phyloP scores from a whole-genome alignment of 2,113 vertebrate genomes.

The Poecile atricapillus region DNA sequence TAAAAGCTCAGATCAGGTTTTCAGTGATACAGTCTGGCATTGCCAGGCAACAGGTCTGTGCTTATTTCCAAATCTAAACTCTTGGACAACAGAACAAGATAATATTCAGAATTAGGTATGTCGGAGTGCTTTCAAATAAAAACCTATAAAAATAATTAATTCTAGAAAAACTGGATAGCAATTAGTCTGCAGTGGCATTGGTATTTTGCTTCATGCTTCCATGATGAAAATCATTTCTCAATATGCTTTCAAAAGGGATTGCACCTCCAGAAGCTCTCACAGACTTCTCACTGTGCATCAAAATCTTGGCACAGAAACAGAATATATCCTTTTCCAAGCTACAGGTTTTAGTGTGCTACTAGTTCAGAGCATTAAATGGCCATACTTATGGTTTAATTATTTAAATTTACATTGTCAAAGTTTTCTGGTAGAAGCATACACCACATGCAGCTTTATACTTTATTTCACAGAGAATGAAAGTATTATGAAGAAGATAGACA shows the following conservation, averaged over 20 bases:
- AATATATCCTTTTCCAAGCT: not conserved
- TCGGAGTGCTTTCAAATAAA: not conserved
- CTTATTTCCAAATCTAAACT: not conserved
- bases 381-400: not conserved
- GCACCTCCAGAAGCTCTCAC: not conserved
- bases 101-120: not conserved
- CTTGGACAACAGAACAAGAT: not conserved
- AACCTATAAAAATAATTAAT: not conserved
- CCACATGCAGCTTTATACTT: not conserved
- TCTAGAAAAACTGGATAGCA: not conserved
- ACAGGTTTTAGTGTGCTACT: not conserved
- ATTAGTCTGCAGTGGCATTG: not conserved
- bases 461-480: not conserved
- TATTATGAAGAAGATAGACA: not conserved
- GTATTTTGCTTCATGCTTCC: not conserved
- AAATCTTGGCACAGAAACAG: not conserved
- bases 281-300: not conserved
- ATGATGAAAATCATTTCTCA: not conserved
- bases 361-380: not conserved
- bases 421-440: not conserved
- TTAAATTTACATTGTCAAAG: not conserved
- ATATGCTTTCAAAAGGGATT: not conserved
- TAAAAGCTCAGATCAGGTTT: not conserved
- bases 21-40: not conserved
- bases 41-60: not conserved